phyloP scores from a whole-genome alignment of 1,140 invertebrate genomes.

The Vanessa atalanta region DNA sequence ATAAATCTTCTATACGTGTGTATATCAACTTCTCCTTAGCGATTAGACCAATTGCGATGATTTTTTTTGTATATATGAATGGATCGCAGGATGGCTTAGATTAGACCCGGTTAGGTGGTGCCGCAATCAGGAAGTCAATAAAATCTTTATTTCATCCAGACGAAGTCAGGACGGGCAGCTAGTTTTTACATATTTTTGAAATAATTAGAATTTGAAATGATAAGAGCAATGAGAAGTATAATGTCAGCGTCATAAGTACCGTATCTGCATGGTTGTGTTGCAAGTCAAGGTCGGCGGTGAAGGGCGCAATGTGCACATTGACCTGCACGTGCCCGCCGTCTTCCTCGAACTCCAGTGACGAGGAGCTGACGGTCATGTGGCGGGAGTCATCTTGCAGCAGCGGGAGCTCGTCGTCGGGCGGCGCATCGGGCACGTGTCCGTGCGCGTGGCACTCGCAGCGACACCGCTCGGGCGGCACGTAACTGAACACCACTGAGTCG shows the following conservation, averaged over 20 bases:
- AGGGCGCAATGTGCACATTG: slow-evolving; percentile 47
- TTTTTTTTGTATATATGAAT: no score
- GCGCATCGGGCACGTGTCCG: slow-evolving; percentile 81
- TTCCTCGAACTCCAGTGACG: slow-evolving; percentile 44
- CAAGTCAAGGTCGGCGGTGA: slow-evolving; percentile 52
- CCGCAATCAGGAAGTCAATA: no score
- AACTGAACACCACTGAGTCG: slow-evolving; percentile 83
- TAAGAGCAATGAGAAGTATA: no score
- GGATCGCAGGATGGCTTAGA: no score
- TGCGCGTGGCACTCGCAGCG: slow-evolving; percentile 90
- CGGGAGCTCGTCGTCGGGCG: slow-evolving; percentile 54
- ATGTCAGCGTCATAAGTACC: not conserved
- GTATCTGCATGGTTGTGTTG: slow-evolving; percentile 35
- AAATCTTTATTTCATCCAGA: no score
- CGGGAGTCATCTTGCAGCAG: slow-evolving; percentile 47
- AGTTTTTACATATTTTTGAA: no score
- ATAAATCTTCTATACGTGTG: no score
- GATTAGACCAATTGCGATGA: no score
- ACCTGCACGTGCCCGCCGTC: slow-evolving; percentile 31
- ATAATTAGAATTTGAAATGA: no score
- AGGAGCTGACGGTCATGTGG: slow-evolving; percentile 37
- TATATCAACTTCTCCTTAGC: no score
- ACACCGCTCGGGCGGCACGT: slow-evolving; percentile 91
- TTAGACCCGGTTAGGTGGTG: no score
- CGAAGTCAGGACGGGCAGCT: no score